A percentile compares a stretch with the other conserved stretches of the same genome.
Conservation (phyloP, 1,140 invertebrate species). For the Drosophila insularis region DNA sequence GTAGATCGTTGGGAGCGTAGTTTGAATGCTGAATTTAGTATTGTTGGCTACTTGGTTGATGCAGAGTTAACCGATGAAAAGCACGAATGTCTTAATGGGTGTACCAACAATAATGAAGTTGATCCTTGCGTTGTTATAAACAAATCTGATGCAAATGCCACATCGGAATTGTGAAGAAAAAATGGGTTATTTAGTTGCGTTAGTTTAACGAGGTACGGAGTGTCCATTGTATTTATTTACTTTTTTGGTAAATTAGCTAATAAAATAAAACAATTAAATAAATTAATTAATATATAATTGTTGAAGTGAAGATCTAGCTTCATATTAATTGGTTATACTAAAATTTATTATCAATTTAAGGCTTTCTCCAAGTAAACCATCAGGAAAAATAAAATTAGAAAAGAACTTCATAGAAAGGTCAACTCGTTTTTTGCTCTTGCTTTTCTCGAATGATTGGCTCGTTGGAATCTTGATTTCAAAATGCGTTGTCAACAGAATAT, state of each 20-base stretch:
- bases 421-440: constrained; percentile 23
- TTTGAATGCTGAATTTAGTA: constrained; percentile 51
- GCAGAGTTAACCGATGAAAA: neutral
- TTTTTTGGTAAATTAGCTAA: neutral
- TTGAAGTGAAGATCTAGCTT: neutral
- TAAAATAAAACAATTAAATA: neutral
- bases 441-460: constrained; percentile 42
- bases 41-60: constrained; percentile 56
- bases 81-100: neutral
- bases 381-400: neutral
- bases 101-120: neutral
- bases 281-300: neutral
- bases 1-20: constrained; percentile 46
- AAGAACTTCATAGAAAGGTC: neutral
- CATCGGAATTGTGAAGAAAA: neutral
- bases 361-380: too few relatives aligned
- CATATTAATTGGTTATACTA: too few relatives aligned
- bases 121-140: neutral
- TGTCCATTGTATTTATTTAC: neutral
- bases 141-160: neutral
- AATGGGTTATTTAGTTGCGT: neutral
- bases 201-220: neutral
- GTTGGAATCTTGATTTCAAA: constrained; percentile 50
- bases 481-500: constrained; percentile 59
- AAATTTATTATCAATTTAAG: too few relatives aligned